These are phyloP conservation scores for Leptinotarsa lineolata DNA, from an alignment of 1,140 invertebrate species.

Conservation along the genomic window DNA sequence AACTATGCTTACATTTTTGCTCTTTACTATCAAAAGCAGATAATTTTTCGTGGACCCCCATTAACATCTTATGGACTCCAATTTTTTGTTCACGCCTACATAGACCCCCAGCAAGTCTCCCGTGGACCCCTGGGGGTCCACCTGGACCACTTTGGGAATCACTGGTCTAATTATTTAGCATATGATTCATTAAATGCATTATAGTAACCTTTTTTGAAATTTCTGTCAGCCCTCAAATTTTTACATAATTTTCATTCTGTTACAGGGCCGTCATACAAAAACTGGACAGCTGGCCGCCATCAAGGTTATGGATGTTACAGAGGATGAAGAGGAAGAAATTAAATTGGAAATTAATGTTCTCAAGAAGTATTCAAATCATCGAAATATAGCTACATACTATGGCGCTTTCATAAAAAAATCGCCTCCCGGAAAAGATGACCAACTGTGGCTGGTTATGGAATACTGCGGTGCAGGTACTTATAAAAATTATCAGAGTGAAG, in stretches of 20 bases:
- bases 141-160: too few relatives aligned
- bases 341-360: constrained; percentile 99
- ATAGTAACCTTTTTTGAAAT: too few relatives aligned
- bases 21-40: too few relatives aligned
- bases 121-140: too few relatives aligned
- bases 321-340: constrained; percentile 99
- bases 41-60: too few relatives aligned
- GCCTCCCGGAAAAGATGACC: constrained; percentile 98
- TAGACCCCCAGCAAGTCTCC: too few relatives aligned
- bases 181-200: too few relatives aligned
- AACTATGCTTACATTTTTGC: too few relatives aligned
- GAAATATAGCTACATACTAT: constrained; percentile 99
- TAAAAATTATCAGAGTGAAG: background rate
- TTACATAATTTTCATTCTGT: background rate
- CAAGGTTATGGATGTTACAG: constrained; percentile 99
- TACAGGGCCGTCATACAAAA: constrained; percentile 96
- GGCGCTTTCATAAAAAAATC: constrained; percentile 99
- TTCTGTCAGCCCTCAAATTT: background rate
- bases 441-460: constrained; percentile 99
- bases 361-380: constrained; percentile 98
- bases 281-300: constrained; percentile 99
- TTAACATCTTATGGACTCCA: too few relatives aligned
- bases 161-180: too few relatives aligned
- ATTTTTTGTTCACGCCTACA: too few relatives aligned
- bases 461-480: constrained; percentile 92